Conservation (phyloP, 2,888 invertebrate species). For the Coleophora flavipennella region DNA sequence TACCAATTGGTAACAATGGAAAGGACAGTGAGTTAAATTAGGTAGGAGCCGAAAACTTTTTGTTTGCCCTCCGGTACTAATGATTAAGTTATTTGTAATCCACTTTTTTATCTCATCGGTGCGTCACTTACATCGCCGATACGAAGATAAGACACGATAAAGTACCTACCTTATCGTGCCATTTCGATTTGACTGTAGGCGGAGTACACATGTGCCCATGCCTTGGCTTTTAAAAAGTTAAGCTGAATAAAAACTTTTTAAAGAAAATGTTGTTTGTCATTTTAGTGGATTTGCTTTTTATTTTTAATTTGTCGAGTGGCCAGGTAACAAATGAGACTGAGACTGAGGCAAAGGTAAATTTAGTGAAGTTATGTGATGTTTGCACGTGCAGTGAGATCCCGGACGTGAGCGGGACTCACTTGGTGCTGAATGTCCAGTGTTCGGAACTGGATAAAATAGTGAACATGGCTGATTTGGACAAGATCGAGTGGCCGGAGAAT, state of each 20-base stretch:
- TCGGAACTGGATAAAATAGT: slow-evolving; percentile 35
- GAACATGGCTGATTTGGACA: slow-evolving; percentile 43
- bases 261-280: slow-evolving; percentile 29
- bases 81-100: slow-evolving; percentile 8
- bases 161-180: slow-evolving; percentile 39
- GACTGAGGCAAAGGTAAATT: slow-evolving; percentile 26
- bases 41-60: not conserved
- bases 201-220: slow-evolving; percentile 34
- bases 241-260: not conserved
- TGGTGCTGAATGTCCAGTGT: slow-evolving; percentile 60
- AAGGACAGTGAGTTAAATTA: not conserved
- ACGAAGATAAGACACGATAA: slow-evolving; percentile 49
- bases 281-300: slow-evolving; percentile 36
- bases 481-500: slow-evolving; percentile 59
- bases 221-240: slow-evolving; percentile 1
- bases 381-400: slow-evolving; percentile 65
- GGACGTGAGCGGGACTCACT: slow-evolving; percentile 47
- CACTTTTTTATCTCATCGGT: slow-evolving; percentile 13
- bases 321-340: slow-evolving; percentile 27
- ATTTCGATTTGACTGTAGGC: slow-evolving; percentile 47
- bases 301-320: slow-evolving; percentile 29
- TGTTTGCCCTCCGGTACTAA: not conserved
- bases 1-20: not conserved
- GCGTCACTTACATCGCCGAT: slow-evolving; percentile 54
- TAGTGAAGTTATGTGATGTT: slow-evolving; percentile 49